Evolutionary conservation across 2,888 invertebrate species (phyloP).

Genomic region (Catocala nupta): DNA sequence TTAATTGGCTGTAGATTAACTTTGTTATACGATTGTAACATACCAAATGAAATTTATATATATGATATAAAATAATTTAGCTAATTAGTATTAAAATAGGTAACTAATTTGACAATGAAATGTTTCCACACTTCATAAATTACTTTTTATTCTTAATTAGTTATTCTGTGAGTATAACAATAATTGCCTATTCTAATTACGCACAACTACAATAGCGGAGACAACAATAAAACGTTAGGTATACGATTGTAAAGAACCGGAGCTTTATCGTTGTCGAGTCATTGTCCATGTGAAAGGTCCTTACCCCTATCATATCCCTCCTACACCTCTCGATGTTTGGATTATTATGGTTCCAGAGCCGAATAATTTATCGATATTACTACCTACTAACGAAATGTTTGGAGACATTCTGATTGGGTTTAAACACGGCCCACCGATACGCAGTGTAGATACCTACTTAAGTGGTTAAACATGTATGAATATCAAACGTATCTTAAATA

Average conservation of each 20-base stretch:
- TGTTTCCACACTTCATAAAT: conserved; percentile 6
- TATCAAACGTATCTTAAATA: conserved; percentile 9
- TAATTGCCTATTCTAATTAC: conserved; percentile 4
- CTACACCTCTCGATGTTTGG: conserved; percentile 55
- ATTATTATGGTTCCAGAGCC: conserved; percentile 60
- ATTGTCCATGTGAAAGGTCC: conserved; percentile 33
- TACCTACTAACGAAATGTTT: conserved; percentile 58
- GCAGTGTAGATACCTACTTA: conserved; percentile 38
- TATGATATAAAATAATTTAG: too few species aligned
- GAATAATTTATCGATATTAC: conserved; percentile 71
- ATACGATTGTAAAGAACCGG: neutral
- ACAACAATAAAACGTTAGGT: neutral
- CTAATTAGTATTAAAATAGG: too few species aligned
- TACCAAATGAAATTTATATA: too few species aligned
- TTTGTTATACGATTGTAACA: too few species aligned
- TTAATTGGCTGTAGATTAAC: too few species aligned
- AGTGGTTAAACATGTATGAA: conserved; percentile 56
- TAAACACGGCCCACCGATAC: conserved; percentile 48
- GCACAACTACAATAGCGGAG: neutral
- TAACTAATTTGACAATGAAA: conserved; percentile 1
- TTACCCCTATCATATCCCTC: conserved; percentile 43
- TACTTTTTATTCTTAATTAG: neutral
- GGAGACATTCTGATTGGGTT: conserved; percentile 59
- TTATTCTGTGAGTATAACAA: neutral
- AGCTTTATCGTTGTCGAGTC: neutral